Evolutionary conservation across 2,888 invertebrate species (phyloP), one percentile per base, ranked within the genome.

Genomic region (Papilio elwesi): DNA sequence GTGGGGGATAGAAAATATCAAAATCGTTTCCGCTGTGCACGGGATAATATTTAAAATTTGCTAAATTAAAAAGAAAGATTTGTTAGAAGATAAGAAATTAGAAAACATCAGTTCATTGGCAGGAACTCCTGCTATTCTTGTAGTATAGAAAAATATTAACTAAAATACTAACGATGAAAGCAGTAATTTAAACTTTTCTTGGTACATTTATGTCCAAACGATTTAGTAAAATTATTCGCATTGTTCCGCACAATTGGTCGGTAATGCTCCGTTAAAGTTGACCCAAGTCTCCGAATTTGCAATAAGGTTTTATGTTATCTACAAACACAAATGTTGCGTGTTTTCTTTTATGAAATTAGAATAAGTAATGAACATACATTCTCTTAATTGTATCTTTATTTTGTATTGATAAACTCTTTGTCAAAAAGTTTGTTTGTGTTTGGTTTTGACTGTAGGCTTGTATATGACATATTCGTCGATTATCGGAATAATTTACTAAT

Each of bases 261-360:
- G 63, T 49, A 68, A 68, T 72, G 71, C 68, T 67, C 71, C 68
- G 71, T 72, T 72, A 72, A 71, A 72, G 68, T 68, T 67, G 68
- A 26, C 63, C 71, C 38, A 64, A 53, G 55, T 71, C 65, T 49
- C 49, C 68, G 67, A 71, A 62, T 71, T 62, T 47, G 67, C 71
- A 68, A 67, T 71, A 67, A 71, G 67, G 15, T 71, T 68, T 71
- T 68, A 71, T 62, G 11, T 68, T 67, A 12, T 67, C 53, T 26
- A 53, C 55, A 71, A 68, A 57, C 68, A 68, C 57, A 51, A 66
- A 66, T 66, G 53, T 59, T 38, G 59, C 10, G n/a, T 59, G n/a
- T 11, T 57, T 62, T 59, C n/a, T 43, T 43, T 43, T 7, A 62
- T 38, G n/a, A 38, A 38, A 38, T 43, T 43, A 43, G 43, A 43